Evolutionary conservation across 2,888 invertebrate genomes (phyloP).

Genomic region (Tortricodes alternella): DNA sequence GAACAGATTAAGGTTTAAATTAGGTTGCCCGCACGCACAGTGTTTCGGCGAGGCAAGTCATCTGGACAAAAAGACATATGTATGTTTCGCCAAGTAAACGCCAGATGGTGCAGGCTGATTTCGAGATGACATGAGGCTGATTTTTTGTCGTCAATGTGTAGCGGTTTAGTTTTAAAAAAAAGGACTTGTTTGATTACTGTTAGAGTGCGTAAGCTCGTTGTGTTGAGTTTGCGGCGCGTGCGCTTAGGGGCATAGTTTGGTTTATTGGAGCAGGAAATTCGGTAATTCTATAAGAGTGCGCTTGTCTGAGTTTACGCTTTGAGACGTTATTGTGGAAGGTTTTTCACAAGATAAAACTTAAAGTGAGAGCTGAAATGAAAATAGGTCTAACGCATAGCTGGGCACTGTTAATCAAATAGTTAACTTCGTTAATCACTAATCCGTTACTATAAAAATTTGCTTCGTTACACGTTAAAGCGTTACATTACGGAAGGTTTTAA

Average conservation of each 20-base stretch:
- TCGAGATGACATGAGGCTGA: slow-evolving; percentile 55
- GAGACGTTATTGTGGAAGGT: no score
- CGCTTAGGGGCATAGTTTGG: slow-evolving; percentile 1
- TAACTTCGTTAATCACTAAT: no score
- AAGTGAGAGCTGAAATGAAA: no score
- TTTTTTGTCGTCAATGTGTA: slow-evolving; percentile 56
- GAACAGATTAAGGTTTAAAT: slow-evolving; percentile 3
- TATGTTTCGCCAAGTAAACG: slow-evolving; percentile 62
- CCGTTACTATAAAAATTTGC: no score
- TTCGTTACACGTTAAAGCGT: no score
- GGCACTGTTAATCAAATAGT: no score
- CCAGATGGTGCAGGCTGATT: slow-evolving; percentile 64
- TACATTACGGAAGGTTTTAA: no score
- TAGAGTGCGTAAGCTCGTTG: slow-evolving; percentile 15
- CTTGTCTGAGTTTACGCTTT: slow-evolving; percentile 1
- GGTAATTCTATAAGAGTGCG: not conserved
- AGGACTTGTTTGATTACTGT: slow-evolving; percentile 27
- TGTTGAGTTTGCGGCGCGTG: slow-evolving; percentile 8
- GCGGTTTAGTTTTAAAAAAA: slow-evolving; percentile 49
- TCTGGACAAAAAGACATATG: slow-evolving; percentile 72
- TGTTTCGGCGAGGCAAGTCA: slow-evolving; percentile 52
- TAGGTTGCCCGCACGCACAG: slow-evolving; percentile 33
- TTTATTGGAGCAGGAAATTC: slow-evolving; percentile 9
- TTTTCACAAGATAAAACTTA: no score
- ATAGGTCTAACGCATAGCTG: no score